Base-by-base conservation (phyloP, 2,113 vertebrate genomes). In the Mobula hypostoma region DNA sequence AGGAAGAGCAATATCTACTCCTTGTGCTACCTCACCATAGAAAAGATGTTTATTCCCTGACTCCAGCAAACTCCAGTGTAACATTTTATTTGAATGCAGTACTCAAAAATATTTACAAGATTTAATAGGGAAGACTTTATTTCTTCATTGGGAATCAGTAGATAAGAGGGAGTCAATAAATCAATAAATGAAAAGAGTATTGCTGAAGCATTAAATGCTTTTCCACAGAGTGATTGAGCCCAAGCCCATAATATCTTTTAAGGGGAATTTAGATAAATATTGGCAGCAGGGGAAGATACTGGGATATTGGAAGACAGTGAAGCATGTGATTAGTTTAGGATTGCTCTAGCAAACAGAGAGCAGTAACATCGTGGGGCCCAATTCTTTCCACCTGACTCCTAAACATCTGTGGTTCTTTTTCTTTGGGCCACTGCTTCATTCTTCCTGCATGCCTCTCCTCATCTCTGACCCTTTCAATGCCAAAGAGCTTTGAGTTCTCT, bases 251-350 rank as follows among this genome's bases (percentile, higher is more conserved):
- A 56, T 56, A 29, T 61, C 56, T 85, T 83, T 85, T 85, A 29
- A 85, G 24, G 19, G 80, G 56, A 85, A 85, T 56, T 58, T 27
- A 58, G 48, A 85, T 85, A 85, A 87, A 58, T 83, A 87, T 61
- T 27, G 24, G 48, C 24, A 29, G 56, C 48, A 61, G 24, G 56
- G 40, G 8, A 27, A 29, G 82, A 87, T 87, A 29, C 82, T 58
- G 7, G 82, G 82, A 61, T 27, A 61, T 58, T 27, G 9, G 24
- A 24, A 87, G 24, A 87, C 82, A 87, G 56, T 87, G 82, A 48
- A 56, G 56, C 82, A 87, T 87, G 56, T 87, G 82, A 87, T 87
- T 87, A 83, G 80, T 58, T 83, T 83, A 29, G 24, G 48, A 87
- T 14, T 87, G 82, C 56, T 87, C 8, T 9, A 61, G 24, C 48